phyloP scores from a whole-genome alignment of 2,888 invertebrate species.

The Apodemia hepburni region DNA sequence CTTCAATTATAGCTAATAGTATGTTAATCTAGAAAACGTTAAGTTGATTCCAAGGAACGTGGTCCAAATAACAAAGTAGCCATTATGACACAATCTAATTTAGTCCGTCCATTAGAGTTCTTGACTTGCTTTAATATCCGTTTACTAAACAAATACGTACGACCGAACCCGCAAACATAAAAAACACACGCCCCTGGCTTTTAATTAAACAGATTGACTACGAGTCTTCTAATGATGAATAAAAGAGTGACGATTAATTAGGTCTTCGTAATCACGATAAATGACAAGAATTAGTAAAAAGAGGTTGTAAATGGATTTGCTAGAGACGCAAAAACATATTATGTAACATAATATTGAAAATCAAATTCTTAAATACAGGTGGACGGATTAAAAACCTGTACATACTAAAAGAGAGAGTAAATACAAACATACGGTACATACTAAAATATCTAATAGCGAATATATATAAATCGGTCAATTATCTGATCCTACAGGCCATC shows the following conservation, averaged over 20 bases:
- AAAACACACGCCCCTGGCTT: slow-evolving; percentile 6
- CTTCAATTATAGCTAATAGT: too few relatives aligned
- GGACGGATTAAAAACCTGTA: too few relatives aligned
- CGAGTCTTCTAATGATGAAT: neutral
- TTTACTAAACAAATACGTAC: slow-evolving; percentile 14
- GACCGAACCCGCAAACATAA: neutral
- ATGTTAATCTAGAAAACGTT: too few relatives aligned
- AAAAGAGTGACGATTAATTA: slow-evolving; percentile 4
- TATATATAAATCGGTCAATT: too few relatives aligned
- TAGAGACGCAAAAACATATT: too few relatives aligned
- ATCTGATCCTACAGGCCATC: too few relatives aligned
- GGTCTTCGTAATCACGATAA: neutral
- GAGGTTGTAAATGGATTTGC: neutral
- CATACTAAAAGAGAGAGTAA: too few relatives aligned
- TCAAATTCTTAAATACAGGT: too few relatives aligned
- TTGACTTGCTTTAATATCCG: slow-evolving; percentile 9
- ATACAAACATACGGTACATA: too few relatives aligned
- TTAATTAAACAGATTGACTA: slow-evolving; percentile 8
- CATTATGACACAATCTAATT: slow-evolving; percentile 4
- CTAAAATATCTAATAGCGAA: too few relatives aligned
- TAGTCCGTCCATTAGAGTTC: slow-evolving; percentile 7
- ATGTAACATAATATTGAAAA: too few relatives aligned
- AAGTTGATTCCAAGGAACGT: neutral
- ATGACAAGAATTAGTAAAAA: neutral
- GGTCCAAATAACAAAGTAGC: neutral